These are phyloP conservation scores for Petrocephalus schoutedeni DNA, from an alignment of 2,797 vertebrate species.

Conservation along the genomic window DNA sequence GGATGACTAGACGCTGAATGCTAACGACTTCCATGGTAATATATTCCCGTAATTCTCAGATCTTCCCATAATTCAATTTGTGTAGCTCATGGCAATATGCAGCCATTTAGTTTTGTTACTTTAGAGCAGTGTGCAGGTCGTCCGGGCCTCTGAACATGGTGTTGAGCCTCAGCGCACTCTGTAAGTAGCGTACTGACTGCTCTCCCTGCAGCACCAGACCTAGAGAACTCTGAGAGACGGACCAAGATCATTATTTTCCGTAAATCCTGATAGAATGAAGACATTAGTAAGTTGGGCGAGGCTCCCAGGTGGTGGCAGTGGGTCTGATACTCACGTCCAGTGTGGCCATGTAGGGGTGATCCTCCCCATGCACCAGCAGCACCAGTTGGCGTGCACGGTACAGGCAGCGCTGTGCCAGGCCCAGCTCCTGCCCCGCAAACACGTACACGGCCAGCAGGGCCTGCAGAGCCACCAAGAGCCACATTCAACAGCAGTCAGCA, in stretches of 20 bases:
- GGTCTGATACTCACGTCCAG: conserved; percentile 63
- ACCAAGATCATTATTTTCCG: not conserved
- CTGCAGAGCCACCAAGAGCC: conserved; percentile 39
- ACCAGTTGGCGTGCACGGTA: conserved; percentile 68
- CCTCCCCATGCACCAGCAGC: conserved; percentile 67
- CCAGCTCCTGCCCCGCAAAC: conserved; percentile 65
- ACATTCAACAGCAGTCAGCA: not conserved
- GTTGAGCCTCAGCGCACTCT: conserved; percentile 66
- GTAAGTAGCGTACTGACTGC: conserved; percentile 57
- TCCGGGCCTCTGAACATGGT: conserved; percentile 61
- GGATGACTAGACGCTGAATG: not conserved
- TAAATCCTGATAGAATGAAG: not conserved
- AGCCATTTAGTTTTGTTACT: conserved; percentile 41
- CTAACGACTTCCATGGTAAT: not conserved
- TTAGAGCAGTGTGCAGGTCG: conserved; percentile 65
- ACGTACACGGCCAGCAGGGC: conserved; percentile 65
- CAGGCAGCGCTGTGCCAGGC: conserved; percentile 67
- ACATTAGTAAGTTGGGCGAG: not conserved
- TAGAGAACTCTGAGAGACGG: conserved; percentile 62
- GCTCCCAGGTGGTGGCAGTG: not conserved
- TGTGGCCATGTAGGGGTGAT: conserved; percentile 68
- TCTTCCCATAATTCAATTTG: not conserved
- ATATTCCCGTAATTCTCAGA: not conserved
- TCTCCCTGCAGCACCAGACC: conserved; percentile 67
- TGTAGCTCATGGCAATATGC: not conserved